These are phyloP conservation scores for Podilymbus podiceps DNA, from an alignment of 2,113 vertebrate species.

Conservation along the genomic window DNA sequence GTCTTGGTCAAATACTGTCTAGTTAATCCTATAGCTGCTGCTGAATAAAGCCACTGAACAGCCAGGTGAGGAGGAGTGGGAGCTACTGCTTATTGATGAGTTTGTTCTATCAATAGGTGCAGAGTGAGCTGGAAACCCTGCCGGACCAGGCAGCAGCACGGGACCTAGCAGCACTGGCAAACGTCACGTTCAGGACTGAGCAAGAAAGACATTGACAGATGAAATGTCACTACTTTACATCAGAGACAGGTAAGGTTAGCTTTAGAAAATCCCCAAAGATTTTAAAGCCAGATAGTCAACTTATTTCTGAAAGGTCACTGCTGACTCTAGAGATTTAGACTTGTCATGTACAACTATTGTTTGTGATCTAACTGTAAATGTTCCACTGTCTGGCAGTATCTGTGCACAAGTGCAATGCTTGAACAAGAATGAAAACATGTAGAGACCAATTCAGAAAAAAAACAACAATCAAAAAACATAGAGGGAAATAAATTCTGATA, in stretches of 20 bases:
- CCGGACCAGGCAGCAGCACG: rapidly evolving
- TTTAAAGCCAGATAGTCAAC: background rate
- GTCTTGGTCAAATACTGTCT: background rate
- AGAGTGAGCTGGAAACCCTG: background rate
- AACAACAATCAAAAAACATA: background rate
- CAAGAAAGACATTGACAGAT: background rate
- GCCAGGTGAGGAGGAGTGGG: background rate
- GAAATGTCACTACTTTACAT: background rate
- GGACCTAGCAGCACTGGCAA: background rate
- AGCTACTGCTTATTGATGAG: background rate
- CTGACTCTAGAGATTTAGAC: background rate
- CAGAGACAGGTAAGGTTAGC: background rate
- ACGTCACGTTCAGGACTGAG: background rate
- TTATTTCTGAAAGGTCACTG: conserved; percentile 18
- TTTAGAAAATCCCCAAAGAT: background rate
- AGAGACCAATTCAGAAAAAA: background rate
- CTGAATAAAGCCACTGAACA: background rate
- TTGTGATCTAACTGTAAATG: background rate
- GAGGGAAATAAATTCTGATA: background rate
- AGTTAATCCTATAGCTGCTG: background rate
- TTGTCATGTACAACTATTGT: background rate
- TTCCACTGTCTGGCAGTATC: background rate
- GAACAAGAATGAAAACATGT: background rate
- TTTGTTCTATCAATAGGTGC: background rate
- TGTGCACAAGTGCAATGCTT: background rate